These are phyloP conservation scores for Serripes groenlandicus DNA, from an alignment of 2,888 invertebrate species.

Conservation along the genomic window DNA sequence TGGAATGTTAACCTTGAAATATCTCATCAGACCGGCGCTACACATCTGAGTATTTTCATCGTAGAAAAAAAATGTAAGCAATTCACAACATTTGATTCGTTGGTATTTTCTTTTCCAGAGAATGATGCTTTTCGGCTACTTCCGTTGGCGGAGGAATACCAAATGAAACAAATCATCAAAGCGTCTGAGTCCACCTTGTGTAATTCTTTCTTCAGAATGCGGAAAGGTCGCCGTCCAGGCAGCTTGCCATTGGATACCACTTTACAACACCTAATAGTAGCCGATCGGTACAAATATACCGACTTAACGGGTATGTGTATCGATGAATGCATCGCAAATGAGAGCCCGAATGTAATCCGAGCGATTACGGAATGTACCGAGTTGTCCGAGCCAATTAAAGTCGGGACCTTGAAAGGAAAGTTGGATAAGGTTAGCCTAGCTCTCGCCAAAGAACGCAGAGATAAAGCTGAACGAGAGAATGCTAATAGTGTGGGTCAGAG, in stretches of 20 bases:
- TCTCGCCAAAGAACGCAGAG: conserved; percentile 33
- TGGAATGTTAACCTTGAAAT: too few relatives aligned
- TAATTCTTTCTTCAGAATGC: conserved; percentile 33
- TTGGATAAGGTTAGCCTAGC: conserved; percentile 36
- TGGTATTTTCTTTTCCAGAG: too few relatives aligned
- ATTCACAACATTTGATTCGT: too few relatives aligned
- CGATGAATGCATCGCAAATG: conserved; percentile 48
- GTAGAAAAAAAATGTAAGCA: too few relatives aligned
- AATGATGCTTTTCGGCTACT: conserved; percentile 45
- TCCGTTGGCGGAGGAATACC: conserved; percentile 54
- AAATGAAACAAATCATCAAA: conserved; percentile 45
- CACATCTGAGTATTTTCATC: too few relatives aligned
- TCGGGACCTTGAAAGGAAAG: conserved; percentile 34
- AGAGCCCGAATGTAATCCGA: conserved; percentile 31
- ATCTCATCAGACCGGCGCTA: too few relatives aligned
- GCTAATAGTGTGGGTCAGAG: conserved; percentile 8
- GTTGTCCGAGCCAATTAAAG: conserved; percentile 45
- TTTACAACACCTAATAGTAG: conserved; percentile 34
- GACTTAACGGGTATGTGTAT: conserved; percentile 45
- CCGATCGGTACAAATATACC: conserved; percentile 46
- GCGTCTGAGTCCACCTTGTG: conserved; percentile 44
- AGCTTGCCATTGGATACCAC: conserved; percentile 40
- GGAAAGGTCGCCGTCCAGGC: conserved; percentile 38
- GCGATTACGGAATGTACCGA: conserved; percentile 31
- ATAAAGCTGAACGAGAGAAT: conserved; percentile 24